A percentile compares a stretch with the other conserved stretches of the same genome.
These are phyloP conservation scores for Micrasema minimum DNA, from an alignment of 1,140 invertebrate genomes.

Conservation along the genomic window DNA sequence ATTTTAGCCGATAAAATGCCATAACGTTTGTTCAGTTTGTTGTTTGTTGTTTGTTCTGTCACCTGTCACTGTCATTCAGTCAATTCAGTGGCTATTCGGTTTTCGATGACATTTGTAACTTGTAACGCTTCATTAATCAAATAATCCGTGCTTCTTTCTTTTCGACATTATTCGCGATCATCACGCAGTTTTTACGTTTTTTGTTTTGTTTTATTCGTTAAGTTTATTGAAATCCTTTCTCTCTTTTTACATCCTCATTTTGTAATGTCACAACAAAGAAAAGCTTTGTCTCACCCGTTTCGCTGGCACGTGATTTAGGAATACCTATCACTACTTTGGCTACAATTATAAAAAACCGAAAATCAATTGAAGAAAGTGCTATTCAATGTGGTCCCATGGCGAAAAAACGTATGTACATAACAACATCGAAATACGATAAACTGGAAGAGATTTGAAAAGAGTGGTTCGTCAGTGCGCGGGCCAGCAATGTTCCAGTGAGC, in stretches of 20 bases:
- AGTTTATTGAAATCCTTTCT: constrained; percentile 7
- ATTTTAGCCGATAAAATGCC: not conserved
- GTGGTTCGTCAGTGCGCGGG: constrained; percentile 2
- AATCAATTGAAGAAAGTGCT: not conserved
- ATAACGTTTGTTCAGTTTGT: too few relatives aligned
- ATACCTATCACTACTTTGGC: constrained; percentile 11
- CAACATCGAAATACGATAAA: constrained; percentile 25
- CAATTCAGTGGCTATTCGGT: too few relatives aligned
- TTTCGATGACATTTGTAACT: not conserved
- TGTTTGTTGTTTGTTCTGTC: constrained; percentile 9
- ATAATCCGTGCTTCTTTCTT: too few relatives aligned
- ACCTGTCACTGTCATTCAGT: too few relatives aligned
- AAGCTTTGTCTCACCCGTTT: constrained; percentile 9
- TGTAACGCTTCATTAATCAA: too few relatives aligned
- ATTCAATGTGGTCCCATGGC: constrained; percentile 16
- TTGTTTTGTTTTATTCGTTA: not conserved
- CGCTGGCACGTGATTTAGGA: not conserved
- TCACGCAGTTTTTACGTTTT: not conserved
- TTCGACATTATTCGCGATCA: not conserved
- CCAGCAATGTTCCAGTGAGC: constrained; percentile 4
- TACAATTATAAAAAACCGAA: constrained; percentile 26
- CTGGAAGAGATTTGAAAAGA: constrained; percentile 18
- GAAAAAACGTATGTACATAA: constrained; percentile 16
- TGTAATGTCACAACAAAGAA: constrained; percentile 2
- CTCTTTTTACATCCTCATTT: not conserved